phyloP scores from a whole-genome alignment of 2,888 invertebrate genomes.

The Amphipyra berbera region DNA sequence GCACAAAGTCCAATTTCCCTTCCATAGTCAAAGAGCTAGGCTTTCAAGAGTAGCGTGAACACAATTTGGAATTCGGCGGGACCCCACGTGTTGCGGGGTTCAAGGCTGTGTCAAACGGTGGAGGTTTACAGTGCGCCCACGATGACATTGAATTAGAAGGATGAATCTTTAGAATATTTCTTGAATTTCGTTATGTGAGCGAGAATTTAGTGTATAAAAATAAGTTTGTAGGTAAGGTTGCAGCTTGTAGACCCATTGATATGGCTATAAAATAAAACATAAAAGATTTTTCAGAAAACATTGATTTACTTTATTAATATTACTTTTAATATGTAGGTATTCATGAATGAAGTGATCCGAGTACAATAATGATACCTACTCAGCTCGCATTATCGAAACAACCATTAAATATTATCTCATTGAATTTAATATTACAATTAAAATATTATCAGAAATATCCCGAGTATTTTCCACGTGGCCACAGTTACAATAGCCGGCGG shows the following conservation, averaged over 20 bases:
- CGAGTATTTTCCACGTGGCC: constrained; percentile 67
- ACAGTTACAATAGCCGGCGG: constrained; percentile 78
- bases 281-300: no score
- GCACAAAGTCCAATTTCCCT: constrained; percentile 72
- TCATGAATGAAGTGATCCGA: no score
- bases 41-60: constrained; percentile 74
- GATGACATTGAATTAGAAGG: constrained; percentile 21
- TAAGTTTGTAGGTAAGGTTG: no score
- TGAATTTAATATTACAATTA: constrained; percentile 3
- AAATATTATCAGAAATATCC: constrained; percentile 54
- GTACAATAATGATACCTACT: background rate
- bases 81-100: constrained; percentile 84
- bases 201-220: background rate
- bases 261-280: no score
- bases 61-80: constrained; percentile 79
- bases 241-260: no score
- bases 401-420: background rate
- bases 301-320: no score
- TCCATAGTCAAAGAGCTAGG: constrained; percentile 61
- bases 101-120: constrained; percentile 75
- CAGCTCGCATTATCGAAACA: background rate
- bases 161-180: constrained; percentile 6
- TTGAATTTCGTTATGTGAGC: background rate
- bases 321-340: no score
- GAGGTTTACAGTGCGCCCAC: constrained; percentile 63